Evolutionary conservation across 2,888 invertebrate genomes (phyloP).

Genomic region (Trachelus troglodyta): DNA sequence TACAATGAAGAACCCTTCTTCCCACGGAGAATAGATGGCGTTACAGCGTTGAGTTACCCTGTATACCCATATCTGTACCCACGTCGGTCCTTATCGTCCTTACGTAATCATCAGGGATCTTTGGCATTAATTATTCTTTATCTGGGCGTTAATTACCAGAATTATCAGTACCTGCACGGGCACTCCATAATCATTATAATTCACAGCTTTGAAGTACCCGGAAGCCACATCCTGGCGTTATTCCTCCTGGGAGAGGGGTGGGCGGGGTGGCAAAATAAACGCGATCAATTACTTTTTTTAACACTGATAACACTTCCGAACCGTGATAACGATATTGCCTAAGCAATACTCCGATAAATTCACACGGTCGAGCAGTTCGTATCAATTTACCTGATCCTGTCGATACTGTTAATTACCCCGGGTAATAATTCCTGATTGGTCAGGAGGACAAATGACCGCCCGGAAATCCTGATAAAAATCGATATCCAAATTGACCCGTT

Average conservation of each 20-base stretch:
- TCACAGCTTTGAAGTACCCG: not conserved
- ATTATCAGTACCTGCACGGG: constrained; percentile 6
- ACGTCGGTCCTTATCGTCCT: constrained; percentile 39
- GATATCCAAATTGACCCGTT: not conserved
- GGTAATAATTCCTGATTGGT: too few species aligned
- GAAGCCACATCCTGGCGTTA: not conserved
- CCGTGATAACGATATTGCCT: not conserved
- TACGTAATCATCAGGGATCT: constrained; percentile 13
- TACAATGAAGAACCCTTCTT: not conserved
- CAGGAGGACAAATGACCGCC: too few species aligned
- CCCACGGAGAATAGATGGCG: constrained; percentile 43
- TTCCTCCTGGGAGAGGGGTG: not conserved
- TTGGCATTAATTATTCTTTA: not conserved
- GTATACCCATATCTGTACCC: not conserved
- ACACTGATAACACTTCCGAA: not conserved
- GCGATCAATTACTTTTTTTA: not conserved
- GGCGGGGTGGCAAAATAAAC: not conserved
- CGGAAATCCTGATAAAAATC: not conserved
- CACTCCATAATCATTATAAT: not conserved
- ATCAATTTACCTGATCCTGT: too few species aligned
- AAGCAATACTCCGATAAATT: too few species aligned
- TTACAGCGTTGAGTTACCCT: constrained; percentile 35
- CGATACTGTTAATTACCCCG: too few species aligned
- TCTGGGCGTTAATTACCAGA: constrained; percentile 28
- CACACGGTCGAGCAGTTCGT: too few species aligned